Conservation (phyloP, 2,797 vertebrate species). For the Sphaeramia orbicularis region DNA sequence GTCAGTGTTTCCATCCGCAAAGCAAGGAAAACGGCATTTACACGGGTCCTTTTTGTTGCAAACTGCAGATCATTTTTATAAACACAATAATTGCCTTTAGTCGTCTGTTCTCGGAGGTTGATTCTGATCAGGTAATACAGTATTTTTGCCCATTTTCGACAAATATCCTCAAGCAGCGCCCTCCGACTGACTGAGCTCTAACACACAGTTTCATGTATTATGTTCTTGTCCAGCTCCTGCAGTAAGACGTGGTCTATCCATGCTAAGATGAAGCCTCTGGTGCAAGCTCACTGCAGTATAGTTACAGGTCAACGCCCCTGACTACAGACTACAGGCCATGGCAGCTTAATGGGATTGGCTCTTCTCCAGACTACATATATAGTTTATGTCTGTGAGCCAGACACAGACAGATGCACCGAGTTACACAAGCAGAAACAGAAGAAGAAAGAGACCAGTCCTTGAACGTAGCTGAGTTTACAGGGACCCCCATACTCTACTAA, state of each 20-base stretch:
- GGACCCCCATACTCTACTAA: too few relatives aligned
- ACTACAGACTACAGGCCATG: not conserved
- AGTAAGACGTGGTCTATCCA: not conserved
- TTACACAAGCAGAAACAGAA: not conserved
- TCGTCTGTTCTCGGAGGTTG: not conserved
- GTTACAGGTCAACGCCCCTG: conserved; percentile 1
- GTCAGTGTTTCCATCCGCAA: conserved; percentile 3
- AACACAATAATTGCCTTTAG: too few relatives aligned
- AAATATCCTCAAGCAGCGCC: too few relatives aligned
- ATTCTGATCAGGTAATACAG: too few relatives aligned
- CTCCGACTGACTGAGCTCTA: too few relatives aligned
- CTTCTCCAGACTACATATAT: conserved; percentile 13
- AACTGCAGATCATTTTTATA: too few relatives aligned
- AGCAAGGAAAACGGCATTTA: too few relatives aligned
- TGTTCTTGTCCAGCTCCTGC: too few relatives aligned
- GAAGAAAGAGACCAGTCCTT: not conserved
- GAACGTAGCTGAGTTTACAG: too few relatives aligned
- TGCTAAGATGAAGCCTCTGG: not conserved
- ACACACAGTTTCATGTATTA: too few relatives aligned
- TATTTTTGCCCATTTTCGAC: too few relatives aligned
- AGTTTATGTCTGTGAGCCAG: not conserved
- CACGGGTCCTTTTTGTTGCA: too few relatives aligned
- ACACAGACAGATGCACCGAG: not conserved
- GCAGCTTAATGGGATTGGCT: conserved; percentile 17
- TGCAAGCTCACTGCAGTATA: not conserved